Percentiles rank a stretch among this genome's conserved stretches.
These are phyloP conservation scores for Amiota minor DNA, from an alignment of 2,888 invertebrate genomes.

Conservation along the genomic window DNA sequence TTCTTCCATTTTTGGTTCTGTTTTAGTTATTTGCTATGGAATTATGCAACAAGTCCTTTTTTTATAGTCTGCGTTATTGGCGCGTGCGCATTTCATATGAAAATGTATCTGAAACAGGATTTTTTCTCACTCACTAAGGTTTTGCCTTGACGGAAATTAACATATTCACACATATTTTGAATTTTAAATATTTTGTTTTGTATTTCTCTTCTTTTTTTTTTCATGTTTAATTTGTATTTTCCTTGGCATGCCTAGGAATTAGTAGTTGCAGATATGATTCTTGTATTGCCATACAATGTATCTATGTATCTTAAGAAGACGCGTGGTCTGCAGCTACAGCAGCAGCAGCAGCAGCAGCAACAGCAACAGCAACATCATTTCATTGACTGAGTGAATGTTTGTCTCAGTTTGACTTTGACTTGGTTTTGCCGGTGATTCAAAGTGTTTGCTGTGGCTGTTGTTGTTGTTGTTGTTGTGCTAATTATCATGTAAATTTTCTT, in stretches of 20 bases:
- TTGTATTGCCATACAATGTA: slow-evolving; percentile 13
- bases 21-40: slow-evolving; percentile 44
- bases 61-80: slow-evolving; percentile 45
- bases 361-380: background rate
- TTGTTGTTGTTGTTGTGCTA: slow-evolving; percentile 42
- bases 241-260: background rate
- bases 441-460: background rate
- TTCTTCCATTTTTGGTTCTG: slow-evolving; percentile 20
- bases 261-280: background rate
- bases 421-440: too few species aligned
- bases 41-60: slow-evolving; percentile 69
- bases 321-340: slow-evolving; percentile 7
- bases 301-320: background rate
- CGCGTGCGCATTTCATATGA: slow-evolving; percentile 71
- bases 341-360: background rate
- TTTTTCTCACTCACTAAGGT: slow-evolving; percentile 33
- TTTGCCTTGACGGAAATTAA: slow-evolving; percentile 13
- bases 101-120: slow-evolving; percentile 59
- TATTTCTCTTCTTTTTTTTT: slow-evolving; percentile 20
- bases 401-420: background rate
- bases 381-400: background rate
- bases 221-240: slow-evolving; percentile 28
- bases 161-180: slow-evolving; percentile 36
- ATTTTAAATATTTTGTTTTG: slow-evolving; percentile 58
- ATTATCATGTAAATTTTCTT: slow-evolving; percentile 62